These are phyloP conservation scores for Balaenoptera acutorostrata DNA, from an alignment of 2,113 vertebrate species.

Conservation along the genomic window DNA sequence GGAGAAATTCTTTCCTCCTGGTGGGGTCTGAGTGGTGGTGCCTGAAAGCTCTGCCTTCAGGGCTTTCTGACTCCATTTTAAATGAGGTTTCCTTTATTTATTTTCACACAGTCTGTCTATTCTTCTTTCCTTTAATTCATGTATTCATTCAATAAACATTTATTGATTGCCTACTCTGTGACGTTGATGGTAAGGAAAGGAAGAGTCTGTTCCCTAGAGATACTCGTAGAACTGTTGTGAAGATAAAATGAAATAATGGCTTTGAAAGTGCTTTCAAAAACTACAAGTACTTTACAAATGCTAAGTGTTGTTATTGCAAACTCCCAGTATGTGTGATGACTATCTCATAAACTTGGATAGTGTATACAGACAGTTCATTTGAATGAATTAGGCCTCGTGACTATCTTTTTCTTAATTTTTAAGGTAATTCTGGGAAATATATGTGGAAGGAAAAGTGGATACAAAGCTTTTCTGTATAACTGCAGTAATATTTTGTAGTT, in stretches of 20 bases:
- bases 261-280: neutral
- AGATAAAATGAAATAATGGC: neutral
- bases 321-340: neutral
- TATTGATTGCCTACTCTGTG: neutral
- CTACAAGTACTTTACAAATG: neutral
- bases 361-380: neutral
- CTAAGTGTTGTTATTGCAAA: neutral
- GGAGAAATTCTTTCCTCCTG: neutral
- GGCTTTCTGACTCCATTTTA: neutral
- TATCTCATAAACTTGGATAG: neutral
- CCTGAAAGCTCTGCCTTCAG: neutral
- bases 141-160: neutral
- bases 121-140: neutral
- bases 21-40: neutral
- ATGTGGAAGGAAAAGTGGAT: neutral
- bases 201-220: neutral
- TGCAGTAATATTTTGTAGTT: neutral
- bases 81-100: neutral
- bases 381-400: neutral
- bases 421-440: neutral
- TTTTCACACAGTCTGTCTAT: neutral
- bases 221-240: neutral
- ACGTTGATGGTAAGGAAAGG: neutral
- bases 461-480: neutral
- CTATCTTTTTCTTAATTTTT: neutral